Evolutionary conservation across 2,113 vertebrate species (phyloP).

Genomic region (Australoheros scitulus): DNA sequence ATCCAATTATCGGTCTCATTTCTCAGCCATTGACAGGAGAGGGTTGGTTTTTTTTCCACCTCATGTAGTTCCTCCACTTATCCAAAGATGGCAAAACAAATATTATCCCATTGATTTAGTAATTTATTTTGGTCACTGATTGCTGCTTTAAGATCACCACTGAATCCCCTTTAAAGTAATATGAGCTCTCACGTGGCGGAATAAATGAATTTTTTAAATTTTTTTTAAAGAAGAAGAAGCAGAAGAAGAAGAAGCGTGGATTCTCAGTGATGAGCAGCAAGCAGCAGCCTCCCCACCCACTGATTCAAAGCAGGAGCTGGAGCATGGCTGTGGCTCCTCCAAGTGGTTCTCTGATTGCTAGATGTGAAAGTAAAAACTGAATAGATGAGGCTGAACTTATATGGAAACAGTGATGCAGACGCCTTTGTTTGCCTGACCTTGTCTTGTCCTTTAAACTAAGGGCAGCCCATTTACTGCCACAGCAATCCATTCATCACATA

Average conservation of each 20-base stretch:
- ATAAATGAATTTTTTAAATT: background rate
- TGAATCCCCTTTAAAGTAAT: slow-evolving; percentile 1
- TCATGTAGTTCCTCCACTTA: slow-evolving; percentile 9
- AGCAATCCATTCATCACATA: slow-evolving; percentile 31
- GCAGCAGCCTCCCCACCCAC: background rate
- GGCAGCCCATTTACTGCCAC: slow-evolving; percentile 2
- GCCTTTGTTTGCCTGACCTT: slow-evolving; percentile 30
- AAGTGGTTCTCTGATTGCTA: slow-evolving; percentile 35
- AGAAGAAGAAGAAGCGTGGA: background rate
- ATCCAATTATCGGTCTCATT: slow-evolving; percentile 48
- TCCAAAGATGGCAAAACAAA: slow-evolving; percentile 39
- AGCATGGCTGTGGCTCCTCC: slow-evolving; percentile 62
- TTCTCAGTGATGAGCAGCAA: background rate
- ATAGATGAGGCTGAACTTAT: background rate
- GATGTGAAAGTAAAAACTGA: background rate
- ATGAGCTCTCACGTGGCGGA: background rate
- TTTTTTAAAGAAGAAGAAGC: rapidly evolving
- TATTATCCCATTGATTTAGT: slow-evolving; percentile 40
- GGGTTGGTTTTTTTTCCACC: background rate
- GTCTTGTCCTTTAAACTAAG: slow-evolving; percentile 38
- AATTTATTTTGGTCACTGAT: slow-evolving; percentile 44
- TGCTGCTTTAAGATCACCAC: slow-evolving; percentile 20
- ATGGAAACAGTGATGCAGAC: background rate
- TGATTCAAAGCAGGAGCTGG: background rate
- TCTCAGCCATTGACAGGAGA: background rate